Percentiles rank a stretch among this genome's conserved stretches.
Conservation (phyloP, 2,888 invertebrate species). For the Torymus tubicola region DNA sequence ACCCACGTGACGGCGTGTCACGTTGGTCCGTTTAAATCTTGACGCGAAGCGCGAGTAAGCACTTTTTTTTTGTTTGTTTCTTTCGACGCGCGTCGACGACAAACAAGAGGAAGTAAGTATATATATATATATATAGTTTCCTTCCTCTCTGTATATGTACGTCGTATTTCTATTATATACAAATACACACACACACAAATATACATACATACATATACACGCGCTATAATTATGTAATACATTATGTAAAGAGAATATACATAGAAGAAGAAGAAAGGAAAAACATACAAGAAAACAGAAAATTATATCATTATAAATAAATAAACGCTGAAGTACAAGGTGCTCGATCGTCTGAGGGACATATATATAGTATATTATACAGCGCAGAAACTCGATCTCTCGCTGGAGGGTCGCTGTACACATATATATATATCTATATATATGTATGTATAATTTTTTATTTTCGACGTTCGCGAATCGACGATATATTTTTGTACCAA, state of each 20-base stretch:
- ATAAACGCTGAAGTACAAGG: constrained; percentile 41
- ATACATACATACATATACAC: too few species aligned
- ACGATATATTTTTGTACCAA: constrained; percentile 42
- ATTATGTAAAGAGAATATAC: too few species aligned
- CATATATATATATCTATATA: too few species aligned
- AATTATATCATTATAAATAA: constrained; percentile 24
- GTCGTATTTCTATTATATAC: constrained; percentile 1
- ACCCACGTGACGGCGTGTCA: constrained; percentile 47
- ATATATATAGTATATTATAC: too few species aligned
- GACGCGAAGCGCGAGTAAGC: constrained; percentile 5
- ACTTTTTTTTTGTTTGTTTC: not conserved
- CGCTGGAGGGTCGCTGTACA: not conserved
- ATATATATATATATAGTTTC: not conserved
- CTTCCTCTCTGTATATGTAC: too few species aligned
- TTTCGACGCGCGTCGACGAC: constrained; percentile 55
- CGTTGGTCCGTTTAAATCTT: constrained; percentile 31
- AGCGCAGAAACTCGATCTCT: constrained; percentile 19
- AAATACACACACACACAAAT: not conserved
- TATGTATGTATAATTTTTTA: too few species aligned
- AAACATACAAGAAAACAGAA: constrained; percentile 8
- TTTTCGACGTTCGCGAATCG: not conserved
- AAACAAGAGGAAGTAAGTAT: too few species aligned
- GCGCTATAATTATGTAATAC: too few species aligned
- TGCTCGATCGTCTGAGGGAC: constrained; percentile 28
- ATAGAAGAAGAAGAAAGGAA: too few species aligned